Evolutionary conservation across 1,140 invertebrate species (phyloP), one percentile per base, ranked within the genome.

Genomic region (Marisa cornuarietis): DNA sequence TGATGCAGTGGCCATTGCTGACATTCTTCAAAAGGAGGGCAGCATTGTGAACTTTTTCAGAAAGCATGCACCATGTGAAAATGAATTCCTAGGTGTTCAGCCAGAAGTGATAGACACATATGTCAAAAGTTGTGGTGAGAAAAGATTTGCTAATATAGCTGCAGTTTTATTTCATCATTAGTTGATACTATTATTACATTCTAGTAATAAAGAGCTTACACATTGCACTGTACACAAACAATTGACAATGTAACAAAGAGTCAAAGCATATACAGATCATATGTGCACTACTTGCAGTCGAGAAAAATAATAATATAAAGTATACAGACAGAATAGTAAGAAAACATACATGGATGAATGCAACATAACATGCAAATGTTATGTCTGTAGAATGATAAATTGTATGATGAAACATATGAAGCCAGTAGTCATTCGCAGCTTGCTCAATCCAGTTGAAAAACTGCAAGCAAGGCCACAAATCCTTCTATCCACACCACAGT

Each of bases 71-170:
- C 96, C 97, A 11, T 95, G 94, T 76, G 95, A 97, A 87, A 95
- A 92, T 82, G 96, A 94, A 0, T 95, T 96, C 0, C 98, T 96
- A 90, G 97, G 97, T 20, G 97, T 99, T 76, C 92, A 95, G 49
- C 92, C 96, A 0, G 97, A 99, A 87, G 95, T 98, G 10, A 98
- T 99, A 96, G 98, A 99, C 89, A 98, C 96, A 20, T 99, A 99
- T 90, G 95, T 99, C 26, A 94, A 96, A 87, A 98, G 97, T 87
- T 99, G 98, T 93, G 97, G 94, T 94, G 91, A 88, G 90, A 42
- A 42, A 42, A 84, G 76, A 22, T 52, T 22, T 58, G 13, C 71
- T 22, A 18, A 6, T 20, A 24, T 71, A 6, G 22, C 31, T 42
- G 31, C 6, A 42, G 31, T 42, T 42, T 42, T 2, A 42, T 62